Base-by-base conservation (phyloP, 2,888 invertebrate species). In the Pollenia angustigena region DNA sequence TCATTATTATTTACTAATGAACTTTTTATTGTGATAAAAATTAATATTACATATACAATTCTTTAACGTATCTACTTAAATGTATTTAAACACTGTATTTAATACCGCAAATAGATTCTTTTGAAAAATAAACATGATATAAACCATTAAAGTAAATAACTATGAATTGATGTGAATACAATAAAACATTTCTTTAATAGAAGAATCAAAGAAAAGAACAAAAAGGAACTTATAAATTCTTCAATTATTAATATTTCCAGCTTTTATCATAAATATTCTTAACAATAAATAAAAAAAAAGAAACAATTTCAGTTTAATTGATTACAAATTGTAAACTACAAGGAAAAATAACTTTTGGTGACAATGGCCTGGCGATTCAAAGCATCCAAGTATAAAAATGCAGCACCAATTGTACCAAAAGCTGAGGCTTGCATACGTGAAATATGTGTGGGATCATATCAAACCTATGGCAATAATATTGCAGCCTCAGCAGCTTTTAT, bases 321-420 rank as follows among this genome's bases (percentile, higher is more conserved):
- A 81, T 87, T 84, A 79, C 50, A 83, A 81, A 56, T 72, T 54
- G 40, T 56, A 76, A 64, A 66, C 56, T 58, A 60, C 42, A 69
- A 85, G 79, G 18, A 32, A 81, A 18, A 54, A 81, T 62, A 78
- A 72, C 60, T 68, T 40, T 18, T 56, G 75, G 50, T 75, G 71
- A 90, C 44, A 62, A 97, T 98, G 97, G 97, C 97, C 94, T 97
- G 97, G 97, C 95, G 98, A 94, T 99, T 99, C 94, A 98, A 99
- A 95, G 98, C 98, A 93, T 98, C 98, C 88, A 99, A 99, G 94
- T 99, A 98, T 94, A 99, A 99, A 95, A 99, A 99, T 96, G 98
- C 99, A 88, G 97, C 98, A 89, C 98, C 99, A 60, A 98, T 98
- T 91, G 96, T 98, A 91, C 98, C 98, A 54, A 99, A 98, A 93